Evolutionary conservation across 2,113 vertebrate genomes (phyloP).

Genomic region (Boulengeromyrus knoepffleri): DNA sequence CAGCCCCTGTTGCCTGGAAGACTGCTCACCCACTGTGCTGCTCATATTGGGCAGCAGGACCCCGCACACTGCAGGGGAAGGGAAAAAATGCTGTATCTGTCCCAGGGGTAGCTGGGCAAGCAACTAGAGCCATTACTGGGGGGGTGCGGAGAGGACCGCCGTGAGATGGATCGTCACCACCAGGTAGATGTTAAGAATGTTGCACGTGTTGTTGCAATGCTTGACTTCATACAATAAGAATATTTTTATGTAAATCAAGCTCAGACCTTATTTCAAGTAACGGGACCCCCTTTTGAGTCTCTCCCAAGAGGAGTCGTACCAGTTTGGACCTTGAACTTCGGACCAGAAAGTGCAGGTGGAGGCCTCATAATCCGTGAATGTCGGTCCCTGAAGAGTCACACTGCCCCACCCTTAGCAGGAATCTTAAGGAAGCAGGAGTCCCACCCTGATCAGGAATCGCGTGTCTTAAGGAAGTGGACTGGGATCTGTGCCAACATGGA

Average conservation of each 20-base stretch:
- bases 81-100: not conserved
- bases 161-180: not conserved
- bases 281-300: not conserved
- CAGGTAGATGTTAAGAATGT: not conserved
- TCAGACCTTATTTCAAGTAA: not conserved
- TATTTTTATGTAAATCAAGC: not conserved
- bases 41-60: not conserved
- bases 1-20: not conserved
- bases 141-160: not conserved
- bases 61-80: not conserved
- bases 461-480: not conserved
- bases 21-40: not conserved
- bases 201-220: not conserved
- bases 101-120: not conserved
- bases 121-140: not conserved
- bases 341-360: not conserved
- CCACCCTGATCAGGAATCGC: not conserved
- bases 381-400: not conserved
- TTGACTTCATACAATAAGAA: not conserved
- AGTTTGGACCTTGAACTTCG: not conserved
- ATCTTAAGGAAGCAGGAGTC: not conserved
- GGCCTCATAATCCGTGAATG: not conserved
- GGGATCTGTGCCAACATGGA: conserved; percentile 45
- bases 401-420: not conserved
- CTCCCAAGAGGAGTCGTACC: not conserved